phyloP scores from a whole-genome alignment of 2,113 vertebrate species.

The Pica pica region DNA sequence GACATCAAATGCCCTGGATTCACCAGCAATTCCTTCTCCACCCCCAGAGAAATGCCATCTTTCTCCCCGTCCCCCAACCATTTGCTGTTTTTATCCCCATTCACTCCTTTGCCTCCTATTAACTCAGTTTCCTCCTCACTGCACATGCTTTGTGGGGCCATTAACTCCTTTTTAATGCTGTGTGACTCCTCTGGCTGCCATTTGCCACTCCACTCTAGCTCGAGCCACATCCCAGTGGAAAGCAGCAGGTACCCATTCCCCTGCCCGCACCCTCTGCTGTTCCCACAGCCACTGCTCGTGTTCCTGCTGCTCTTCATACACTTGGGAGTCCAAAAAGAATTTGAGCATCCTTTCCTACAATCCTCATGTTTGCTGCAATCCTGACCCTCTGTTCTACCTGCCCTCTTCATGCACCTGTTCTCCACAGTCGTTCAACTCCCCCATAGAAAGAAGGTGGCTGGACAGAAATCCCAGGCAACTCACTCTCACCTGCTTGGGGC shows the following conservation, averaged over 20 bases:
- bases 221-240: fast-evolving
- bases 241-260: neutral
- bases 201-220: neutral
- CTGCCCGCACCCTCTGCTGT: fast-evolving
- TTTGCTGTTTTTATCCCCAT: neutral
- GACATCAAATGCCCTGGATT: neutral
- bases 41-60: neutral
- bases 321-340: neutral
- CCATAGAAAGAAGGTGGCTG: neutral
- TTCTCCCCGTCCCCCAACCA: neutral
- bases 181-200: neutral
- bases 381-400: neutral
- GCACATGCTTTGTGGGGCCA: fast-evolving
- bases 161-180: neutral
- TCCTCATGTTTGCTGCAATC: neutral
- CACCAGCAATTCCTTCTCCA: neutral
- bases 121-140: neutral
- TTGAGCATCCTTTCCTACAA: neutral
- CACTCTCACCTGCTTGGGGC: neutral
- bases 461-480: neutral
- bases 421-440: neutral
- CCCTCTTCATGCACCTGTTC: neutral
- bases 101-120: neutral
- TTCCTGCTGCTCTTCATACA: neutral
- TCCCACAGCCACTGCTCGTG: neutral